phyloP scores from a whole-genome alignment of 2,113 vertebrate genomes.

The Coryphaenoides rupestris region DNA sequence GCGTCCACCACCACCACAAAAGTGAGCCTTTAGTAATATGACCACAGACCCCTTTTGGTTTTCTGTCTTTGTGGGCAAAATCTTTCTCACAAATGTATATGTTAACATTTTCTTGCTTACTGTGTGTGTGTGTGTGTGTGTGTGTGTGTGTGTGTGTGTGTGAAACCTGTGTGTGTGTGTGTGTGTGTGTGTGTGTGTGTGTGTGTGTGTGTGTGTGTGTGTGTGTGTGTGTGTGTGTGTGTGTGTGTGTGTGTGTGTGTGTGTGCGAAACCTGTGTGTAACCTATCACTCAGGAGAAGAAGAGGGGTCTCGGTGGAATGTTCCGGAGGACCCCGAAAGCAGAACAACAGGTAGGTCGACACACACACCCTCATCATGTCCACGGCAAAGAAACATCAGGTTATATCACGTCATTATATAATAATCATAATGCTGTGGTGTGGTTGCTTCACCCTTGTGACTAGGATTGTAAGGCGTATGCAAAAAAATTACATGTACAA shows the following conservation, averaged over 20 bases:
- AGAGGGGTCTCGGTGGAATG: constrained; percentile 32
- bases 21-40: constrained; percentile 24
- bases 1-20: constrained; percentile 19
- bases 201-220: neutral
- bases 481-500: too few relatives aligned
- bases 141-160: too few relatives aligned
- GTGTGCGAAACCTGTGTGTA: neutral
- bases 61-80: neutral
- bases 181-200: too few relatives aligned
- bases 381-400: neutral
- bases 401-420: too few relatives aligned
- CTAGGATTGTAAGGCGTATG: too few relatives aligned
- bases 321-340: constrained; percentile 50
- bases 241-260: too few relatives aligned
- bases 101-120: neutral
- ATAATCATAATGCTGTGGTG: too few relatives aligned
- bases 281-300: constrained; percentile 44
- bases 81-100: too few relatives aligned
- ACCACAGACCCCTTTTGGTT: neutral
- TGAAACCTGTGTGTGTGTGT: too few relatives aligned
- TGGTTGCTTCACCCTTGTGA: too few relatives aligned
- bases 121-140: too few relatives aligned
- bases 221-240: too few relatives aligned
- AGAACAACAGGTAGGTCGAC: constrained; percentile 50
- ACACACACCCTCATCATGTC: neutral